Evolutionary conservation across 2,113 vertebrate species (phyloP).

Genomic region (Turdus rufiventris): DNA sequence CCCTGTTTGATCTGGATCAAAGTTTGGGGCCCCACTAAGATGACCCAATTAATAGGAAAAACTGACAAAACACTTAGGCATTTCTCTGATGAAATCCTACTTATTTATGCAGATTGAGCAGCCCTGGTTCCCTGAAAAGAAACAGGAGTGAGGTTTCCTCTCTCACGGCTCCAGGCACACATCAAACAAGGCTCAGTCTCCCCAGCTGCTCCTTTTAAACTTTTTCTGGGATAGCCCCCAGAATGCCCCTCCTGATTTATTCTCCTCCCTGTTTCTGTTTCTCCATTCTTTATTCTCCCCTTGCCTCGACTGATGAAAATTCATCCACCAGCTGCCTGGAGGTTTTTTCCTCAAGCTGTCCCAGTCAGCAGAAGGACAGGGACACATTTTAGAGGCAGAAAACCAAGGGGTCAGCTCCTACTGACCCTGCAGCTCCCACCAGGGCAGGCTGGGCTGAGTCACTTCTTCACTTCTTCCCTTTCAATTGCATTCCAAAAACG

Average conservation of each 20-base stretch:
- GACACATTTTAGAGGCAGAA: neutral
- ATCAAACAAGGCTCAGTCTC: neutral
- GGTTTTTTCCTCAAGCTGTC: neutral
- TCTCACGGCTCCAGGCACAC: neutral
- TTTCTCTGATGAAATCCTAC: slow-evolving; percentile 1
- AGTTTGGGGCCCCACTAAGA: neutral
- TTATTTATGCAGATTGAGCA: slow-evolving; percentile 1
- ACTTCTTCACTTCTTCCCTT: neutral
- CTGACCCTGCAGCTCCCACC: neutral
- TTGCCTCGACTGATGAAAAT: neutral
- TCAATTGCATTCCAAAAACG: neutral
- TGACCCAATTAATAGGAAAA: slow-evolving; percentile 23
- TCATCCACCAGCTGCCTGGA: neutral
- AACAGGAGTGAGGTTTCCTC: neutral
- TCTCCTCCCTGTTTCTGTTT: neutral
- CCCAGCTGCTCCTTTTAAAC: neutral
- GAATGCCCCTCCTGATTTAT: neutral
- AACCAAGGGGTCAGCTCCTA: neutral
- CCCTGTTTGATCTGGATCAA: slow-evolving; percentile 29
- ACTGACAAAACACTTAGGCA: neutral
- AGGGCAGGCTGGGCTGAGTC: neutral
- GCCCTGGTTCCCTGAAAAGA: neutral
- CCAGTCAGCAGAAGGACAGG: neutral
- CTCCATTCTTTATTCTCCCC: neutral
- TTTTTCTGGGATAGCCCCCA: neutral